Conservation (phyloP, 1,140 invertebrate species). For the Latrodectus geometricus region DNA sequence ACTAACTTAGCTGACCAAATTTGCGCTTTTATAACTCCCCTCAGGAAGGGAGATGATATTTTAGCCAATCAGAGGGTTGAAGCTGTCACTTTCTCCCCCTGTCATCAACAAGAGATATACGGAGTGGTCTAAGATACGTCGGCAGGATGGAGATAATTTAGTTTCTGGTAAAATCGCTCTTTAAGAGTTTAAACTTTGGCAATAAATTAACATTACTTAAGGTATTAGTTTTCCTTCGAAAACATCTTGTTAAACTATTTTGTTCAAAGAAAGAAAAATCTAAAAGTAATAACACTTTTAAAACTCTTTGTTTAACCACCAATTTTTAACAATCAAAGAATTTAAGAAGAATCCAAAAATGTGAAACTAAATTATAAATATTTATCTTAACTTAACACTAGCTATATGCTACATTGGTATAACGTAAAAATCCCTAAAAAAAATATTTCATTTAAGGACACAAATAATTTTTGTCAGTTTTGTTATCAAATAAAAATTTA, state of each 20-base stretch:
- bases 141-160: constrained; percentile 36
- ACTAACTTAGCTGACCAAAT: constrained; percentile 8
- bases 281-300: too few relatives aligned
- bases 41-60: not conserved
- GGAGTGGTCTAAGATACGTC: constrained; percentile 2
- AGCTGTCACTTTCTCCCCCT: not conserved
- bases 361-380: too few relatives aligned
- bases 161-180: constrained; percentile 22
- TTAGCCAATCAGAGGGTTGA: constrained; percentile 7
- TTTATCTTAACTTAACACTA: too few relatives aligned
- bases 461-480: too few relatives aligned
- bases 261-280: not conserved
- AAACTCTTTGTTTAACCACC: too few relatives aligned
- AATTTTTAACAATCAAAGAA: too few relatives aligned
- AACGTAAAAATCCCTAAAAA: too few relatives aligned
- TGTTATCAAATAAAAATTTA: too few relatives aligned
- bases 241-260: constrained; percentile 6
- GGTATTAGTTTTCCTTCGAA: not conserved
- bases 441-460: too few relatives aligned
- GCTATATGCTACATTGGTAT: too few relatives aligned
- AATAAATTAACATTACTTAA: constrained; percentile 46
- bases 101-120: constrained; percentile 15
- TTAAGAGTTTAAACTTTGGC: constrained; percentile 43
- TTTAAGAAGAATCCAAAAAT: too few relatives aligned
- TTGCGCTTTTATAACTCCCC: not conserved